These are phyloP conservation scores for Tetheella fluctuosa DNA, from an alignment of 2,888 invertebrate genomes.

Conservation along the genomic window DNA sequence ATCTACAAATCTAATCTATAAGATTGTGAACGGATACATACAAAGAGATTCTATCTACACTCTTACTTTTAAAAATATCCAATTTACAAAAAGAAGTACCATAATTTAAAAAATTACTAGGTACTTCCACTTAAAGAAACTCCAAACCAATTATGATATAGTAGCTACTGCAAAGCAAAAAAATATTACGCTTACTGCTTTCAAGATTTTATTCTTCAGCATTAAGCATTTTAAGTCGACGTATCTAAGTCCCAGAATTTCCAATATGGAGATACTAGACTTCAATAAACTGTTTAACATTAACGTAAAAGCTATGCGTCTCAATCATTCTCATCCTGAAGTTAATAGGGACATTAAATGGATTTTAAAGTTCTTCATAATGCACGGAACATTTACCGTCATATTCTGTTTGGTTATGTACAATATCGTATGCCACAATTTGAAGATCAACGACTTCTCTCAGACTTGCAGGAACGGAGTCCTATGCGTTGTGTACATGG, in stretches of 20 bases:
- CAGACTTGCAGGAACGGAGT: constrained; percentile 33
- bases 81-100: too few species aligned
- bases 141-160: neutral
- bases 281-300: constrained; percentile 35
- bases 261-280: constrained; percentile 30
- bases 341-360: constrained; percentile 32
- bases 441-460: constrained; percentile 29
- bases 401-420: constrained; percentile 21
- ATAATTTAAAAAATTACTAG: neutral
- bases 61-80: too few species aligned
- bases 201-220: neutral
- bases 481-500: constrained; percentile 21
- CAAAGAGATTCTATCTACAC: too few species aligned
- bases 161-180: neutral
- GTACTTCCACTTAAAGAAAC: neutral
- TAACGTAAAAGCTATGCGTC: constrained; percentile 22
- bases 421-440: constrained; percentile 28
- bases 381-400: constrained; percentile 19
- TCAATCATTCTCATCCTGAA: constrained; percentile 30
- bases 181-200: neutral
- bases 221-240: neutral
- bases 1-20: too few species aligned
- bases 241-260: neutral
- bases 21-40: too few species aligned
- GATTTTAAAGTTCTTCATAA: constrained; percentile 20